Evolutionary conservation across 2,888 invertebrate species (phyloP), one percentile per base, ranked within the genome.

Genomic region (Tupiocoris notatus): DNA sequence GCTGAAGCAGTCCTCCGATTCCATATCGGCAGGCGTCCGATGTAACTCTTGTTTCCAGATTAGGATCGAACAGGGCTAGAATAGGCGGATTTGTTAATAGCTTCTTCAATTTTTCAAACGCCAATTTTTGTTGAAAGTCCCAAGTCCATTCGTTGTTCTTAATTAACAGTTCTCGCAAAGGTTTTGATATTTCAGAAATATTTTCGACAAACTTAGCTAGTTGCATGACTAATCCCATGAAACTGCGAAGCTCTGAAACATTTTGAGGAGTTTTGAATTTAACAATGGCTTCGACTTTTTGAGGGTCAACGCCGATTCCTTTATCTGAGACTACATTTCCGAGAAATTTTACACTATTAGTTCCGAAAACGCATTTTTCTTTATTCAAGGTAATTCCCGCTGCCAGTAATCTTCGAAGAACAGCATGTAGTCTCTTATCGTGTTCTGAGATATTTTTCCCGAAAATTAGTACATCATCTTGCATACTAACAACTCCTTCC

Each of bases 291-390:
- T 54, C 39, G 1, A 76, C 39, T 39, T 77, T 79, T 16, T 77
- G 66, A 23, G 59, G 75, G 21, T 78, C 78, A 17, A 66, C 57
- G n/a, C 58, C 17, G 21, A 79, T 23, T 23, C 68, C 71, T 17
- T 65, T 61, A 20, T 77, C 77, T 7, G 80, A 80, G 20, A 82
- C 77, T 3, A 77, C 70, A 74, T 82, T 79, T 3, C 82, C 82
- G 56, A 83, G 54, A 74, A 81, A 81, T n/a, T 79, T 78, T 3
- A 83, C 58, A 71, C 79, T 58, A 12, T 59, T 62, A 0, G 79
- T 77, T 0, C 78, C 79, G 66, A 83, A 81, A 9, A 76, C 22
- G 78, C 82, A 83, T 78, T 83, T 83, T 1, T 79, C 65, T 71
- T 78, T 66, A 73, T 82, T 82, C 54, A 75, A 66, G 18, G 75